Evolutionary conservation across 2,113 vertebrate genomes (phyloP).

Genomic region (Cheirogaleus medius): DNA sequence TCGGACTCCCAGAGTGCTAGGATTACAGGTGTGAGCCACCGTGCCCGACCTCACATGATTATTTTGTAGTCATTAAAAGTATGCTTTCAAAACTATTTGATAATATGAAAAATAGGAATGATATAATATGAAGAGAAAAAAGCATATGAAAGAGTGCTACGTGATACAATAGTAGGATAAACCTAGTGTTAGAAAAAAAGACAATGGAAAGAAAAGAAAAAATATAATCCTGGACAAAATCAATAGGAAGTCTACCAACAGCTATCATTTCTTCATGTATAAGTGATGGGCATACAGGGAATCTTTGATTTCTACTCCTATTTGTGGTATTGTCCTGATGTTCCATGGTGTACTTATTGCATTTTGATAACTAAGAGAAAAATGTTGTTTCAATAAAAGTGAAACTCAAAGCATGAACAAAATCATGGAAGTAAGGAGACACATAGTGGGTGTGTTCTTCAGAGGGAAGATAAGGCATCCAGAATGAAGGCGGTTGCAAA

Average conservation of each 20-base stretch:
- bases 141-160: not conserved
- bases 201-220: not conserved
- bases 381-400: not conserved
- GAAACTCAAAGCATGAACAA: not conserved
- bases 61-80: not conserved
- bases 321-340: not conserved
- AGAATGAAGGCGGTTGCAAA: no score
- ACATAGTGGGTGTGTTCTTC: not conserved
- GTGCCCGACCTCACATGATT: not conserved
- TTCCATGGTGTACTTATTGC: not conserved
- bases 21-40: no score
- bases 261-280: not conserved
- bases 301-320: not conserved
- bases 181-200: not conserved
- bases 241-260: not conserved
- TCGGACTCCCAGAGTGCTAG: no score
- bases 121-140: not conserved
- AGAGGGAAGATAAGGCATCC: not conserved
- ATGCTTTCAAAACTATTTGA: slow-evolving; percentile 14
- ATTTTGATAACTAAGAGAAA: not conserved
- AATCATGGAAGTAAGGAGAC: not conserved
- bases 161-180: not conserved
- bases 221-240: not conserved
- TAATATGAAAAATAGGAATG: not conserved
- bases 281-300: not conserved